Evolutionary conservation across 35 echinoderm and acorn worm genomes (phyloP).

Genomic region (Acanthaster planci): DNA sequence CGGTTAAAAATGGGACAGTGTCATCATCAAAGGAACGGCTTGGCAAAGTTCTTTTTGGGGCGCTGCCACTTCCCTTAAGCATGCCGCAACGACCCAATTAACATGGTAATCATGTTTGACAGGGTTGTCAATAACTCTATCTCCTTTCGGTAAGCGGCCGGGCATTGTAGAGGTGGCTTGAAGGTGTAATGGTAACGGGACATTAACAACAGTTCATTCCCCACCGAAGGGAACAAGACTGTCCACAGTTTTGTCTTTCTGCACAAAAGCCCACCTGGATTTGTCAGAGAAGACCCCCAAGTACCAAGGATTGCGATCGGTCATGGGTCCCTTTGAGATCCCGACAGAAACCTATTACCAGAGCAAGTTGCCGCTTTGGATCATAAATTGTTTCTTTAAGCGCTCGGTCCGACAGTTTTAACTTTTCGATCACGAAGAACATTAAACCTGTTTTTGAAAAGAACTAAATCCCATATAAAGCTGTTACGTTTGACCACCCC

Average conservation of each 20-base stretch:
- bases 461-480: neutral
- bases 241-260: neutral
- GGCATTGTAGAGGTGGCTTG: neutral
- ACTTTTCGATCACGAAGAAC: conserved; percentile 7
- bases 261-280: conserved; percentile 25
- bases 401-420: neutral
- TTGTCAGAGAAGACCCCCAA: conserved; percentile 15
- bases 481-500: neutral
- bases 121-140: neutral
- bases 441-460: conserved; percentile 3
- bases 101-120: conserved; percentile 20
- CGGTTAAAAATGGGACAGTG: neutral
- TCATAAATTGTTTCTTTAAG: conserved; percentile 31
- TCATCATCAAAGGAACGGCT: neutral
- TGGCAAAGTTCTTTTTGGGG: neutral
- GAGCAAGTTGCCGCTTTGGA: neutral
- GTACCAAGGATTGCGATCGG: neutral
- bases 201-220: neutral
- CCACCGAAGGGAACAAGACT: conserved; percentile 3
- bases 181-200: neutral
- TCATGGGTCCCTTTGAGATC: neutral
- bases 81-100: conserved; percentile 16
- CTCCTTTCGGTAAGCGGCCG: neutral
- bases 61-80: too few species aligned
- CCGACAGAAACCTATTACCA: conserved; percentile 10